These are phyloP conservation scores for Pogonocichla stellata DNA, from an alignment of 2,113 vertebrate species.

Conservation along the genomic window DNA sequence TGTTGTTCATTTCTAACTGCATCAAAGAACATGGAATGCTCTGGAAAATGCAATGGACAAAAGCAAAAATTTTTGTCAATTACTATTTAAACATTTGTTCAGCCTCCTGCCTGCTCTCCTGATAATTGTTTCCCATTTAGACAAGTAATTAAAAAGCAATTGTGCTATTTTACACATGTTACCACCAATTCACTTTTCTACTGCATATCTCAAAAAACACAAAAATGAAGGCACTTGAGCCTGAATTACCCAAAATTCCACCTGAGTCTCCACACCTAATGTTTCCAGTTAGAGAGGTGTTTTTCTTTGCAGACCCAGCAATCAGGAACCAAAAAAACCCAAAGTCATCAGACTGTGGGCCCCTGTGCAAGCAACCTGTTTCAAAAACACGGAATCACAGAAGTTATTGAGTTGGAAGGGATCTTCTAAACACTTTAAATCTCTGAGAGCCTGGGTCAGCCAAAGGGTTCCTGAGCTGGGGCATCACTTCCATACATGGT, in stretches of 20 bases:
- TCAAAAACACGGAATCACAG: background rate
- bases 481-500: background rate
- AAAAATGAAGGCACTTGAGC: conserved; percentile 15
- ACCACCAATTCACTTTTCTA: background rate
- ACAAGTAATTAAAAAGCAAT: conserved; percentile 59
- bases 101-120: background rate
- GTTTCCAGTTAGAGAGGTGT: background rate
- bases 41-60: background rate
- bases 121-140: conserved; percentile 33
- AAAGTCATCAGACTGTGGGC: background rate
- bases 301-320: background rate
- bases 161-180: background rate
- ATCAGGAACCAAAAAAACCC: background rate
- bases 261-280: background rate
- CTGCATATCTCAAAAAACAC: background rate
- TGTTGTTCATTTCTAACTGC: background rate
- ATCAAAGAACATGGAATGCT: background rate
- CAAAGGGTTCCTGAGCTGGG: background rate
- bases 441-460: background rate
- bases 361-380: background rate
- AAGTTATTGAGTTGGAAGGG: background rate
- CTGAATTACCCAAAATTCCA: background rate
- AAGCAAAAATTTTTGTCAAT: background rate
- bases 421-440: background rate
- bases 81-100: conserved; percentile 20